Evolutionary conservation across 2,888 invertebrate species (phyloP).

Genomic region (Cinara cedri): DNA sequence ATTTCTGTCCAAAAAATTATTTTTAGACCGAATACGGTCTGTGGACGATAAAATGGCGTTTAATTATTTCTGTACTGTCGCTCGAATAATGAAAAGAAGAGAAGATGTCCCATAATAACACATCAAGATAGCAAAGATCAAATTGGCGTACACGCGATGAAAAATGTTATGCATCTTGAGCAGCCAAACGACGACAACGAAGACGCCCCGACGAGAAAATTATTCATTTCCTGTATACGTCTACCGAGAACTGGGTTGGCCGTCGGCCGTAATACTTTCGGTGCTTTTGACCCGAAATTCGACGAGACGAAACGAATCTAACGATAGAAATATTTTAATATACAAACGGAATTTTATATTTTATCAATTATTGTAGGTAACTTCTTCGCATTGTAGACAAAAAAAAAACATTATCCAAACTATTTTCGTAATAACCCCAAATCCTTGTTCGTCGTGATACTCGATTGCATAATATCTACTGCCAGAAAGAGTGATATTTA

Average conservation of each 20-base stretch:
- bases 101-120: constrained; percentile 8
- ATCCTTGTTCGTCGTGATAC: too few relatives aligned
- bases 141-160: not conserved
- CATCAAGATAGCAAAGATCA: not conserved
- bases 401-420: too few relatives aligned
- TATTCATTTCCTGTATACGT: constrained; percentile 41
- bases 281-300: constrained; percentile 29
- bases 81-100: not conserved
- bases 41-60: not conserved
- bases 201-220: constrained; percentile 31
- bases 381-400: too few relatives aligned
- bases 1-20: constrained; percentile 1
- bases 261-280: not conserved
- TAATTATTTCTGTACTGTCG: constrained; percentile 12
- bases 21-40: constrained; percentile 11
- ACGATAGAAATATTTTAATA: too few relatives aligned
- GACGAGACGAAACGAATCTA: not conserved
- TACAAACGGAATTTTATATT: too few relatives aligned
- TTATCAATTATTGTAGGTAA: too few relatives aligned
- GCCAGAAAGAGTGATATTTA: too few relatives aligned
- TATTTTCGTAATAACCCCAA: too few relatives aligned
- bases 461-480: too few relatives aligned
- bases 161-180: constrained; percentile 14
- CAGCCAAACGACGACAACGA: constrained; percentile 17
- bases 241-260: constrained; percentile 15